Evolutionary conservation across 2,888 invertebrate genomes (phyloP).

Genomic region (Chorisops tibialis): DNA sequence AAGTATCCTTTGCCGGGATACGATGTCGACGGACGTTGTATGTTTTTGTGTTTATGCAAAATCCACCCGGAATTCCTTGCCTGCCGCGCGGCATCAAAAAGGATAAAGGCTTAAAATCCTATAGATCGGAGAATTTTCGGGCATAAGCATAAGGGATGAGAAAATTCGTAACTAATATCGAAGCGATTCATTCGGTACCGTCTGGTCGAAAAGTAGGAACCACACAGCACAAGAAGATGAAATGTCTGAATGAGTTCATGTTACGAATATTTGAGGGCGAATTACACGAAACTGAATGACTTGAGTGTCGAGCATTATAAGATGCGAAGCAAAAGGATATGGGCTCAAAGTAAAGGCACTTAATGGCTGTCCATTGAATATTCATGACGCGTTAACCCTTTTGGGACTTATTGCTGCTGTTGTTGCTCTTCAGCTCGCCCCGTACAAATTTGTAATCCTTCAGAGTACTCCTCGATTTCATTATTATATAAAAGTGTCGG

Average conservation of each 20-base stretch:
- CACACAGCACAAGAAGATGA: not conserved
- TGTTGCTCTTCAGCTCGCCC: too few relatives aligned
- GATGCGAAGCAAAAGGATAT: too few relatives aligned
- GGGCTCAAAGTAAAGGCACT: slow-evolving; percentile 13
- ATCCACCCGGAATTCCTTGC: too few relatives aligned
- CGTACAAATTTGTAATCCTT: slow-evolving; percentile 13
- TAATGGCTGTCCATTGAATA: slow-evolving; percentile 32
- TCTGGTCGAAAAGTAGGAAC: slow-evolving; percentile 1
- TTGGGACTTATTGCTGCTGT: slow-evolving; percentile 28
- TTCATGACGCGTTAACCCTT: slow-evolving; percentile 33
- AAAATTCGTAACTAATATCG: too few relatives aligned
- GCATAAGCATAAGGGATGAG: not conserved
- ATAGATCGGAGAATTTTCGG: not conserved
- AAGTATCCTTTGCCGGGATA: not conserved
- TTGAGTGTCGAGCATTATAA: not conserved
- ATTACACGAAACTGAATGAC: slow-evolving; percentile 5
- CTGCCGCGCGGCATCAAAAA: not conserved
- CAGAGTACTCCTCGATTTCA: slow-evolving; percentile 5
- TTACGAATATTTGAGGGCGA: slow-evolving; percentile 17
- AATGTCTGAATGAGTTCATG: not conserved
- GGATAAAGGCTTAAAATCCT: too few relatives aligned
- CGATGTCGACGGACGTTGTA: not conserved
- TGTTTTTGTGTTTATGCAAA: too few relatives aligned
- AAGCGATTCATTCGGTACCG: too few relatives aligned
- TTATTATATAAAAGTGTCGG: too few relatives aligned